Conservation (phyloP, 2,797 vertebrate genomes). For the Euthynnus affinis region DNA sequence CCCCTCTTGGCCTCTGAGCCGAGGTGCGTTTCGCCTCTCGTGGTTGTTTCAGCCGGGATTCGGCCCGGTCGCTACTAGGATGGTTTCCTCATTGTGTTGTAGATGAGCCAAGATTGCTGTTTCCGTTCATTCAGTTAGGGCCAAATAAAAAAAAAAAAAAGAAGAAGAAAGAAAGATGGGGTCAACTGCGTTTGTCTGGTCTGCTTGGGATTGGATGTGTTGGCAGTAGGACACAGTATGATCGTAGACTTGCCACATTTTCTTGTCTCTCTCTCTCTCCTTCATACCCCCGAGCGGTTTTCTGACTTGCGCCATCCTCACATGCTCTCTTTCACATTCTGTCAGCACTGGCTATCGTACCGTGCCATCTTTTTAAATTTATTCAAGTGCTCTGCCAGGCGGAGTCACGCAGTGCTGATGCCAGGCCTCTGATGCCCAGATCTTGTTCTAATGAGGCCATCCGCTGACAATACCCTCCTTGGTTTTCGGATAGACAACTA, state of each 20-base stretch:
- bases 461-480: constrained; percentile 4
- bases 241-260: constrained; percentile 46
- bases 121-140: constrained; percentile 76
- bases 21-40: constrained; percentile 30
- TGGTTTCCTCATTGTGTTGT: constrained; percentile 60
- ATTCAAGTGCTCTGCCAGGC: constrained; percentile 9
- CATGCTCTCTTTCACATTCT: background rate
- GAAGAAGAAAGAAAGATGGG: constrained; percentile 60
- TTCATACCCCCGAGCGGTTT: constrained; percentile 26
- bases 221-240: constrained; percentile 50
- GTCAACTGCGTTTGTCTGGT: constrained; percentile 52
- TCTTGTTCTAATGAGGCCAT: constrained; percentile 2
- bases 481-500: background rate
- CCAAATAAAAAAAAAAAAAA: constrained; percentile 62
- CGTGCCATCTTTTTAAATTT: constrained; percentile 12
- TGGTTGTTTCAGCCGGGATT: constrained; percentile 46
- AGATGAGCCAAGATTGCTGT: constrained; percentile 54
- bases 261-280: constrained; percentile 38
- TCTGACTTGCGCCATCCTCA: constrained; percentile 18
- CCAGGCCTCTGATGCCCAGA: constrained; percentile 19
- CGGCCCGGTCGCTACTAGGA: constrained; percentile 40
- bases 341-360: constrained; percentile 3
- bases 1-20: constrained; percentile 60
- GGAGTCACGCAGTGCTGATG: constrained; percentile 7
- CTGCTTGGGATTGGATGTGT: constrained; percentile 53